phyloP scores from a whole-genome alignment of 2,797 vertebrate genomes.

The Taenioides sp. region DNA sequence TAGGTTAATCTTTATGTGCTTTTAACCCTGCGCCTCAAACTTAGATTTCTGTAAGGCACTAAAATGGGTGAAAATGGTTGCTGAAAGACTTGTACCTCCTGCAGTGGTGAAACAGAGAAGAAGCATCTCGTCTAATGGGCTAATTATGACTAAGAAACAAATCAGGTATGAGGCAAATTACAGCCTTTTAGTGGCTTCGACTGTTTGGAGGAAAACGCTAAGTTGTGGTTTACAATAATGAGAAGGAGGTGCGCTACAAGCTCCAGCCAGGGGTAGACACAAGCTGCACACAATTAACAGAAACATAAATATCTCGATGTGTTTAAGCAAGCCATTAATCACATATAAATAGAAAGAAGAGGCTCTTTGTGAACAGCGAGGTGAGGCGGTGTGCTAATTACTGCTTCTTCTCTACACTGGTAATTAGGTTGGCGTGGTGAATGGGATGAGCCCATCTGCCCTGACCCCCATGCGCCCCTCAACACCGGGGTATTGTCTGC shows the following conservation, averaged over 20 bases:
- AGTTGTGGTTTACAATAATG: constrained; percentile 51
- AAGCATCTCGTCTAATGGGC: constrained; percentile 30
- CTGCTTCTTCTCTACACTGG: constrained; percentile 90
- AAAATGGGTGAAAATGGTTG: constrained; percentile 19
- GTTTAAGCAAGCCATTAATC: constrained; percentile 94
- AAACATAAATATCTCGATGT: constrained; percentile 90
- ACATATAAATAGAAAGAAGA: constrained; percentile 97
- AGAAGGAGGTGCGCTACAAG: constrained; percentile 38
- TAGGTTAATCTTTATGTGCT: not conserved
- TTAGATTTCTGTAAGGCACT: not conserved
- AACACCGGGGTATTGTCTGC: constrained; percentile 30
- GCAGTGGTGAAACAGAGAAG: constrained; percentile 4
- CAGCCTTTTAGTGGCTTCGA: constrained; percentile 40
- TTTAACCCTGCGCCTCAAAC: not conserved
- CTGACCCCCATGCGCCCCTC: constrained; percentile 76
- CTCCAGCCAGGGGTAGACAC: constrained; percentile 37
- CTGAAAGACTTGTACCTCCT: constrained; percentile 3
- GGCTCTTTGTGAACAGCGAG: constrained; percentile 98
- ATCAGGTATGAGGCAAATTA: constrained; percentile 48
- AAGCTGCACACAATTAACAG: constrained; percentile 93
- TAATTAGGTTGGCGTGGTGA: constrained; percentile 96
- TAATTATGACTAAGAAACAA: constrained; percentile 44
- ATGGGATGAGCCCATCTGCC: constrained; percentile 88
- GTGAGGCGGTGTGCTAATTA: constrained; percentile 98
- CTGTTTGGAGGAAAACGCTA: constrained; percentile 57